Percentiles rank a stretch among this genome's conserved stretches.
These are phyloP conservation scores for Tragopan temminckii DNA, from an alignment of 2,797 vertebrate species.

Conservation along the genomic window DNA sequence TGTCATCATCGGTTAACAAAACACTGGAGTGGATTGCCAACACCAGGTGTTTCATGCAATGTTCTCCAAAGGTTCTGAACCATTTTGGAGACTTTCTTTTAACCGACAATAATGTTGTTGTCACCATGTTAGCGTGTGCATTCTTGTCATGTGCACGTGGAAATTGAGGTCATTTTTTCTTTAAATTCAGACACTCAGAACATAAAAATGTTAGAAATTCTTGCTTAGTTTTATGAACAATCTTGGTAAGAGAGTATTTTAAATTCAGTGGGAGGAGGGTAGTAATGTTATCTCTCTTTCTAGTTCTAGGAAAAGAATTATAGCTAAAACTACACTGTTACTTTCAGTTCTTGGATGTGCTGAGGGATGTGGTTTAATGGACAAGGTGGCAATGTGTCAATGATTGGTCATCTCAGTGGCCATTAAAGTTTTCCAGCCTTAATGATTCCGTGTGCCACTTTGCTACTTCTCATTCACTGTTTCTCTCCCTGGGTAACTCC, in stretches of 20 bases:
- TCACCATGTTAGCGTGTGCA: background rate
- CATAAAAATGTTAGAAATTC: background rate
- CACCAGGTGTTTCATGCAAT: background rate
- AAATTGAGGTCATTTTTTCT: background rate
- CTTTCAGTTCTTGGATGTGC: background rate
- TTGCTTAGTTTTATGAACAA: background rate
- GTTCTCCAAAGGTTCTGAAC: background rate
- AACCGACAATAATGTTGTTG: background rate
- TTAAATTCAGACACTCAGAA: background rate
- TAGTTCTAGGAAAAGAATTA: background rate
- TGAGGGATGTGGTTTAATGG: too few relatives aligned
- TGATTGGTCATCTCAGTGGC: too few relatives aligned
- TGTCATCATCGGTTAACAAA: slow-evolving; percentile 16
- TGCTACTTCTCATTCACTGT: background rate
- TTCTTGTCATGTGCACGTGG: background rate
- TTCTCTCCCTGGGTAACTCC: fast-evolving
- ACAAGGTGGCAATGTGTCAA: too few relatives aligned
- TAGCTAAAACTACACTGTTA: background rate
- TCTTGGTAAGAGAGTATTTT: fast-evolving
- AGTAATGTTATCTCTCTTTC: fast-evolving
- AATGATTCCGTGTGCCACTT: fast-evolving
- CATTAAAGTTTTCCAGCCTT: too few relatives aligned
- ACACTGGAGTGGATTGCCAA: background rate
- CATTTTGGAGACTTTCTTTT: background rate
- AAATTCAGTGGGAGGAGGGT: too few relatives aligned